Conservation (phyloP, 2,797 vertebrate genomes). For the Takifugu rubripes region DNA sequence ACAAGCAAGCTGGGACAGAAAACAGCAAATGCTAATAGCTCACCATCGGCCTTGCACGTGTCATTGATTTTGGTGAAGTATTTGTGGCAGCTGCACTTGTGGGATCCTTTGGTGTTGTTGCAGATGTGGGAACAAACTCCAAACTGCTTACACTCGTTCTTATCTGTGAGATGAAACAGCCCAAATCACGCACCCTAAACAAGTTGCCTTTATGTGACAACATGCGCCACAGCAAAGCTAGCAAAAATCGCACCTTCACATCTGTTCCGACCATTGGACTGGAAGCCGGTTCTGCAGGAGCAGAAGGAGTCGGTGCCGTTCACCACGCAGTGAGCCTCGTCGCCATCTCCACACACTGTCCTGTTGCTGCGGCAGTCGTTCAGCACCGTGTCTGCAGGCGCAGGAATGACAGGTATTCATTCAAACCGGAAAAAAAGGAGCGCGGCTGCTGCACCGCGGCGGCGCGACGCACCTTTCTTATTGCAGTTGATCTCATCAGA, state of each 20-base stretch:
- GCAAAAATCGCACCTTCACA: slow-evolving; percentile 81
- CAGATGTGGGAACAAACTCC: slow-evolving; percentile 93
- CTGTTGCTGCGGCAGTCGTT: slow-evolving; percentile 82
- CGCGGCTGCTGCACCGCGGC: background rate
- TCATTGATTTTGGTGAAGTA: slow-evolving; percentile 88
- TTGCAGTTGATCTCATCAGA: slow-evolving; percentile 85
- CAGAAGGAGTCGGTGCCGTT: slow-evolving; percentile 82
- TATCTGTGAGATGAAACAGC: slow-evolving; percentile 71
- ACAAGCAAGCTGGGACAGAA: background rate
- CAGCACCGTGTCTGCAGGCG: slow-evolving; percentile 74
- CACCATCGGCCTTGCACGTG: slow-evolving; percentile 93
- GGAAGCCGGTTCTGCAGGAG: slow-evolving; percentile 87
- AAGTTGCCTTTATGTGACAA: background rate
- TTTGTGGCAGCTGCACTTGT: slow-evolving; percentile 89
- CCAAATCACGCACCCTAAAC: background rate
- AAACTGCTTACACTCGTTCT: slow-evolving; percentile 88
- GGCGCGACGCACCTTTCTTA: slow-evolving; percentile 75
- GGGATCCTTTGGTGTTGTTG: slow-evolving; percentile 94
- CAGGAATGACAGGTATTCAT: background rate
- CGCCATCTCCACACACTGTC: slow-evolving; percentile 85
- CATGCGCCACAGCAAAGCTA: background rate
- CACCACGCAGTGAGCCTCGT: slow-evolving; percentile 86
- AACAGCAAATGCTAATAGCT: slow-evolving; percentile 11
- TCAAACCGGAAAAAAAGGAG: slow-evolving; percentile 6
- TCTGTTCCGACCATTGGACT: slow-evolving; percentile 78